Conservation (phyloP, 2,113 vertebrate genomes). For the Hyaena hyaena region DNA sequence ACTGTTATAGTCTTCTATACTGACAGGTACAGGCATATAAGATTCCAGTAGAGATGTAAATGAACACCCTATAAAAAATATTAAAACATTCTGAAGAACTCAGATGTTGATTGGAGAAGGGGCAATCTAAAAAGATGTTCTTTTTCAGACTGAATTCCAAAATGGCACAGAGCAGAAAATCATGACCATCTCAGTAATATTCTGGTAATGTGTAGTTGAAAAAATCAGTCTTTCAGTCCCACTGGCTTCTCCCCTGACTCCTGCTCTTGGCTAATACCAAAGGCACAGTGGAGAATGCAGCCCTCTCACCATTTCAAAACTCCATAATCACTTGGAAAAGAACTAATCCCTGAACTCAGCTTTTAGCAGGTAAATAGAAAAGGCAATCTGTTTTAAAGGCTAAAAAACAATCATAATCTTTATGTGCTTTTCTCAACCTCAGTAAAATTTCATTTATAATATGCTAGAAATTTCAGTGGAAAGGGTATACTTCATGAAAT, state of each 20-base stretch:
- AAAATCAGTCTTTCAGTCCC: not conserved
- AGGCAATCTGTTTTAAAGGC: slow-evolving; percentile 38
- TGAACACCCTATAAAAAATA: not conserved
- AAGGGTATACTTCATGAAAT: slow-evolving; percentile 55
- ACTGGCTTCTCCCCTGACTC: not conserved
- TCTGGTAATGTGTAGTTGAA: not conserved
- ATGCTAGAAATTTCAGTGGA: slow-evolving; percentile 46
- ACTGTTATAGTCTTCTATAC: not conserved
- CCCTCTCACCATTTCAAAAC: not conserved
- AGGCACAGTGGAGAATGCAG: not conserved
- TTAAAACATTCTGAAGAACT: not conserved
- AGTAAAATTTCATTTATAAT: slow-evolving; percentile 33
- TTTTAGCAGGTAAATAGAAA: slow-evolving; percentile 39
- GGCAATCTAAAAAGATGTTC: not conserved
- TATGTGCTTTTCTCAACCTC: slow-evolving; percentile 25
- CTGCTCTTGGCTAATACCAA: not conserved
- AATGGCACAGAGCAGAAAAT: not conserved
- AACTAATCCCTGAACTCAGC: not conserved
- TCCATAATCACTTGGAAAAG: not conserved
- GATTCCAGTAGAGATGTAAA: not conserved
- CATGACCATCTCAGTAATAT: not conserved
- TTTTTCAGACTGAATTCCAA: not conserved
- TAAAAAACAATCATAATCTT: slow-evolving; percentile 54
- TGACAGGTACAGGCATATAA: not conserved
- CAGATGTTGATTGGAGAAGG: not conserved